Base-by-base conservation (phyloP, 1,140 invertebrate species). In the Drosophila athabasca region DNA sequence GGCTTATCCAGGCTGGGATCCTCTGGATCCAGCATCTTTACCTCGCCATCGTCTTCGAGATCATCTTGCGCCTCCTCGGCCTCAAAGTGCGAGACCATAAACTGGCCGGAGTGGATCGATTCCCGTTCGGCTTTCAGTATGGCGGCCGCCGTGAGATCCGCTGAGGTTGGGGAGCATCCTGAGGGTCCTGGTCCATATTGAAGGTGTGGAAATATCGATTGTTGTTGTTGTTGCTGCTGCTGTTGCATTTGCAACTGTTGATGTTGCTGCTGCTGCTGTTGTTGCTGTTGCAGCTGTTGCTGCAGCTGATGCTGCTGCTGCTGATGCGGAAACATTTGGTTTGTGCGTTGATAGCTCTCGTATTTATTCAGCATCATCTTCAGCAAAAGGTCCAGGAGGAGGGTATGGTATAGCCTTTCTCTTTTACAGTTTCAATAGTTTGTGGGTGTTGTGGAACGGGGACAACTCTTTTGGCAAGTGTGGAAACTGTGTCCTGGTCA, bases 41-140 rank as follows among this genome's bases (percentile, higher is more conserved):
- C 76, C 70, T 87, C 83, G 26, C 70, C 79, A 50, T 91, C 91
- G 85, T 97, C 96, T 84, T 97, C 97, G 44, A 91, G 87, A 91
- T 97, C 96, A 87, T 97, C 97, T 84, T 97, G 96, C 89, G 97
- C 97, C 91, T 97, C 96, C 91, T 98, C 96, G 31, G 97, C 96
- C 92, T 99, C 97, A 93, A 99, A 98, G 92, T 98, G 95, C 49
- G 97, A 99, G 44, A 99, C 96, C 98, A 99, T 99, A 92, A 99
- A 99, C 92, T 99, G 98, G 19, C 98, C 98, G 80, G 97, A 99
- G 92, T 99, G 98, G 81, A 99, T 99, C 1, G 95, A 95, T 92
- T 98, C 97, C 19, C 92, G 70, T 31, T 90, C 90, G 7, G 90
- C 88, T 44, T 73, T 87, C 31, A 74, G 50, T 60, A 78, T 73